Conservation (phyloP, 2,888 invertebrate species). For the Plebejus argus region DNA sequence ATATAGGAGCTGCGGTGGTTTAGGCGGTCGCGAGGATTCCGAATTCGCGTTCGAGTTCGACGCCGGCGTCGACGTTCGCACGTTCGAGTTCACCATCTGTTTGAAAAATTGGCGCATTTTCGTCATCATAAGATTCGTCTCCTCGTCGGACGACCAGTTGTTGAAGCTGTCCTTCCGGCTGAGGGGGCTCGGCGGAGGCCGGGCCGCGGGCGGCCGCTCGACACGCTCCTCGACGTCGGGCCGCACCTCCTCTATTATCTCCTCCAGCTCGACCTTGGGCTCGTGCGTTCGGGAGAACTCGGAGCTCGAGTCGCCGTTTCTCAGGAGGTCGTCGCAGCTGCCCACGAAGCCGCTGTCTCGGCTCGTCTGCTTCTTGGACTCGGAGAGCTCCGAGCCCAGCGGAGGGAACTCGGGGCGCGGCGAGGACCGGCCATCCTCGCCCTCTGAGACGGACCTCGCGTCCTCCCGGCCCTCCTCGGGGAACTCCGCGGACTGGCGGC, state of each 20-base stretch:
- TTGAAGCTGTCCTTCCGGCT: slow-evolving; percentile 94
- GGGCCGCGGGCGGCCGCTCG: slow-evolving; percentile 76
- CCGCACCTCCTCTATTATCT: slow-evolving; percentile 82
- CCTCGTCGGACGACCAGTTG: slow-evolving; percentile 96
- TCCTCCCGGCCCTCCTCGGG: slow-evolving; percentile 82
- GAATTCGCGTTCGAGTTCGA: slow-evolving; percentile 81
- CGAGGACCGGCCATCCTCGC: slow-evolving; percentile 84
- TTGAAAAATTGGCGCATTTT: slow-evolving; percentile 96
- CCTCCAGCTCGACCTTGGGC: slow-evolving; percentile 79
- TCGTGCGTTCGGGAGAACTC: slow-evolving; percentile 77
- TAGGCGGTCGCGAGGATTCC: slow-evolving; percentile 83
- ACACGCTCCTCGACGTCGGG: slow-evolving; percentile 75
- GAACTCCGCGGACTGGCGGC: slow-evolving; percentile 83
- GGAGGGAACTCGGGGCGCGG: slow-evolving; percentile 85
- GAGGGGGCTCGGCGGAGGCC: slow-evolving; percentile 79
- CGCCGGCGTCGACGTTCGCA: slow-evolving; percentile 77
- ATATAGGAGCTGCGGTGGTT: slow-evolving; percentile 92
- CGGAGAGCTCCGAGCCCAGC: slow-evolving; percentile 79
- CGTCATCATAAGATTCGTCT: slow-evolving; percentile 96
- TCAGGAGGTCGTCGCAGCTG: slow-evolving; percentile 91
- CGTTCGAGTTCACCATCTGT: slow-evolving; percentile 89
- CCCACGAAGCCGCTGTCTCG: slow-evolving; percentile 94
- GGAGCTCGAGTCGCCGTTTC: slow-evolving; percentile 81
- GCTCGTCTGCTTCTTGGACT: slow-evolving; percentile 89
- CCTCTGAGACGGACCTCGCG: slow-evolving; percentile 81